These are phyloP conservation scores for Blomia tropicalis DNA, from an alignment of 2,888 invertebrate genomes.

Conservation along the genomic window DNA sequence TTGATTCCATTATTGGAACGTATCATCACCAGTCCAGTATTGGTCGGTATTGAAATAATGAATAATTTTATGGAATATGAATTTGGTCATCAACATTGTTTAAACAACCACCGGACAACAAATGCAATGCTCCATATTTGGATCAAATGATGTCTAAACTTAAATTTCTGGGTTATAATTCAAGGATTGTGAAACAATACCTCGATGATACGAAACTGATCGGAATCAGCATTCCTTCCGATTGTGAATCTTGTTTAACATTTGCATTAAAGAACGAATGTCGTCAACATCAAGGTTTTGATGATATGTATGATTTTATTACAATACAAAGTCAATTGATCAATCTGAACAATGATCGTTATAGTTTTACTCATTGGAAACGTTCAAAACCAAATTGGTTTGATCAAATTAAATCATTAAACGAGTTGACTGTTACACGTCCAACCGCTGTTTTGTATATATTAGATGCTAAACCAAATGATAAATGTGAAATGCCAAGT, in stretches of 20 bases:
- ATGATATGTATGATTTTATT: not conserved
- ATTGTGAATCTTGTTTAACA: not conserved
- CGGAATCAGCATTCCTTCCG: not conserved
- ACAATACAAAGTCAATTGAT: not conserved
- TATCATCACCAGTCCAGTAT: not conserved
- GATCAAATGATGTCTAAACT: not conserved
- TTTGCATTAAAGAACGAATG: not conserved
- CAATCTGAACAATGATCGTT: not conserved
- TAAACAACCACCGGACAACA: no score
- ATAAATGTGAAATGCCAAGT: no score
- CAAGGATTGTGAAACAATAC: not conserved
- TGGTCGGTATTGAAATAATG: not conserved
- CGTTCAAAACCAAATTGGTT: not conserved
- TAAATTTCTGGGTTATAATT: not conserved
- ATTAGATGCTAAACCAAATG: no score
- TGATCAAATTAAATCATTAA: no score
- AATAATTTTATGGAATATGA: not conserved
- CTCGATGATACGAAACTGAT: not conserved
- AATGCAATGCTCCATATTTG: no score
- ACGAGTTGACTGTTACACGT: no score
- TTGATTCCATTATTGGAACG: not conserved
- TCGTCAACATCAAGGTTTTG: not conserved
- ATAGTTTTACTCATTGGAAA: not conserved
- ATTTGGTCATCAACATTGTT: no score
- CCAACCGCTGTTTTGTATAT: no score